Evolutionary conservation across 2,113 vertebrate species (phyloP), one percentile per base, ranked within the genome.

Genomic region (Bothrops jararaca): DNA sequence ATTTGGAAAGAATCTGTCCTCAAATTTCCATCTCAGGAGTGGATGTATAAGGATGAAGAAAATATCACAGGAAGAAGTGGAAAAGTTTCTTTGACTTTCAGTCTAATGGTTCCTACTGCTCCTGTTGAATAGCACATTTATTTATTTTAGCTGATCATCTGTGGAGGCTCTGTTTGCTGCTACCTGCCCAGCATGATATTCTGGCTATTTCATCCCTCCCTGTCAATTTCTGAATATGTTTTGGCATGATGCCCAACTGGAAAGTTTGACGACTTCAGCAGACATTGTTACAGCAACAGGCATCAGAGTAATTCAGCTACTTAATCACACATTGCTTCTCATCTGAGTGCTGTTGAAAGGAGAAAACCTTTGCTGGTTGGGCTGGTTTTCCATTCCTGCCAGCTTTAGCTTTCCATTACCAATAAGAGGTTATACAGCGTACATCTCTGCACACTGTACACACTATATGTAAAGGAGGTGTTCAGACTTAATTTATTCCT

Each of bases 401-500:
- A 96, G 92, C 93, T 95, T 95, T 91, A 89, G 96, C 96, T 96
- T 97, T 97, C 96, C 96, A 96, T 97, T 96, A 95, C 96, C 23
- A 1, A 94, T 88, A 48, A 60, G 64, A 95, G 96, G 96, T 96
- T 96, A 97, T 90, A 57, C 91, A 95, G 96, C 94, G 94, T 96
- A 96, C 95, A 96, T 95, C 3, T 94, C 96, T 94, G 89, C 94
- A 96, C 96, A 96, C 97, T 97, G 96, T 95, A 90, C 48, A 95
- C 93, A 97, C 95, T 97, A 95, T 97, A 95, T 94, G 95, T 93
- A 96, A 96, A 92, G 90, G 50, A 96, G 97, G 97, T 96, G 96
- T 97, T 97, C 96, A 96, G 96, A 95, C 95, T 96, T 97, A 96
- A 97, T 97, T 97, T 97, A 97, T 97, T 97, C 97, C 96, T 96